Conservation (phyloP, 2,113 vertebrate genomes). For the Leucopsar rothschildi region DNA sequence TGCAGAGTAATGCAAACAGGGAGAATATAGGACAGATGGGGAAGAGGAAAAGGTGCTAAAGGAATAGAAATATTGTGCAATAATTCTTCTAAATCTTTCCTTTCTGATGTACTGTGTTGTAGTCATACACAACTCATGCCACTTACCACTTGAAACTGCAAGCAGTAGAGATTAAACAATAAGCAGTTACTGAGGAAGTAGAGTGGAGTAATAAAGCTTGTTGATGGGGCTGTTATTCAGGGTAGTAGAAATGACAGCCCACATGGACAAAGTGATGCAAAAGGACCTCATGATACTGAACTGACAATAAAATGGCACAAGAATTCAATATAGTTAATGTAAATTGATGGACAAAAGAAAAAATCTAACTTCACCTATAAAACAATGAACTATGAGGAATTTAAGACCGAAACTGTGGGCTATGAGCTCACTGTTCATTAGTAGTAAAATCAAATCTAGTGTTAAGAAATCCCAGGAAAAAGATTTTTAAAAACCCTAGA, state of each 20-base stretch:
- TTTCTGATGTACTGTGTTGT: neutral
- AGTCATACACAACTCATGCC: neutral
- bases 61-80: slow-evolving; percentile 7
- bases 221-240: slow-evolving; percentile 28
- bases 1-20: neutral
- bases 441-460: neutral
- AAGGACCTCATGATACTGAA: neutral
- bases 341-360: neutral
- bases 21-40: neutral
- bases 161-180: slow-evolving; percentile 34
- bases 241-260: slow-evolving; percentile 10
- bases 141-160: slow-evolving; percentile 16
- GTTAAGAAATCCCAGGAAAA: neutral
- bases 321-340: neutral
- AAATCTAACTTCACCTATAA: neutral
- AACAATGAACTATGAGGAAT: neutral
- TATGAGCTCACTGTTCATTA: neutral
- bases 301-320: neutral
- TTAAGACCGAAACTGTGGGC: neutral
- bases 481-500: fast-evolving
- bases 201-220: slow-evolving; percentile 1
- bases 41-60: slow-evolving; percentile 39
- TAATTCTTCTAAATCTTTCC: slow-evolving; percentile 19
- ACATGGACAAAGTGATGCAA: neutral
- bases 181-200: neutral